Percentiles rank a stretch among this genome's conserved stretches.
These are phyloP conservation scores for Scopus umbretta DNA, from an alignment of 2,113 vertebrate genomes.

Conservation along the genomic window DNA sequence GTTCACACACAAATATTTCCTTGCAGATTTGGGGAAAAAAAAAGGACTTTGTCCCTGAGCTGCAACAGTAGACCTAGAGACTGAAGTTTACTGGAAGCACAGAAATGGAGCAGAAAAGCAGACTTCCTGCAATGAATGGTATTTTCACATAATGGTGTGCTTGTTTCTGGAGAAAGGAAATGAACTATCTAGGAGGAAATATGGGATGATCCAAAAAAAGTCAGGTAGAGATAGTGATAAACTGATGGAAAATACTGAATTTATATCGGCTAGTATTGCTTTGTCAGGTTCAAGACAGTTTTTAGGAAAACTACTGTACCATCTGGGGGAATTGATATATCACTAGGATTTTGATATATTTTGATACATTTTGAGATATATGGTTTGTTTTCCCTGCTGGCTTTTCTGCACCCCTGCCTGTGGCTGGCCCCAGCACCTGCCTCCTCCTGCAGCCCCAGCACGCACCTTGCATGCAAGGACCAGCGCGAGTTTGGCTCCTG, in stretches of 20 bases:
- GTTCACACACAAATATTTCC: background rate
- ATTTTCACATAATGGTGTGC: background rate
- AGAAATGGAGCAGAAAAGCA: background rate
- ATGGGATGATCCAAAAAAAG: background rate
- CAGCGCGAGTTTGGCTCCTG: fast-evolving
- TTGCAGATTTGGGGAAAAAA: background rate
- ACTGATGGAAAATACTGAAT: background rate
- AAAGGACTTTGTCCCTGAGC: background rate
- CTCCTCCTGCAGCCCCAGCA: fast-evolving
- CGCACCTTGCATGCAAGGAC: fast-evolving
- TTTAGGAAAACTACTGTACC: background rate
- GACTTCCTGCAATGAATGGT: background rate
- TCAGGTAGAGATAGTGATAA: background rate
- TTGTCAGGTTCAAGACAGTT: background rate
- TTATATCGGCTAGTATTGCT: background rate
- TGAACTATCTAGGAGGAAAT: background rate
- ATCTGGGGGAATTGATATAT: background rate
- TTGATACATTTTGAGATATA: background rate
- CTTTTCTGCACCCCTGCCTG: background rate
- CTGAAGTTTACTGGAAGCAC: background rate
- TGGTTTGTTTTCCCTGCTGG: background rate
- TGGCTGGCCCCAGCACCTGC: fast-evolving
- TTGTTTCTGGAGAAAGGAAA: background rate
- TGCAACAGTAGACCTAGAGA: background rate
- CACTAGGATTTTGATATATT: background rate